phyloP scores from a whole-genome alignment of 2,113 vertebrate genomes.

The Gorsachius goisagi region DNA sequence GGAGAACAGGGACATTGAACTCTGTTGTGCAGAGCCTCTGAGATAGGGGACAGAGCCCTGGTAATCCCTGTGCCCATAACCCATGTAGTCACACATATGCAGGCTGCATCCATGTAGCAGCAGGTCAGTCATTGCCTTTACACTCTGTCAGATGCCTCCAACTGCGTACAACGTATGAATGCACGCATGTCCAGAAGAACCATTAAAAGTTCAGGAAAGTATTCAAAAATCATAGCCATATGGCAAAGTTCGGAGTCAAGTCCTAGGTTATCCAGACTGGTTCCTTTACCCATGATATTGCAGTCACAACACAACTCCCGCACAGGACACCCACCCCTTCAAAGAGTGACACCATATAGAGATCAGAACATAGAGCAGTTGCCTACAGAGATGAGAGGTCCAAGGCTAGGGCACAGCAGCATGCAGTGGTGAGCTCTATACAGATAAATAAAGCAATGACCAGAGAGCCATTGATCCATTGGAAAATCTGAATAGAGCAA shows the following conservation, averaged over 20 bases:
- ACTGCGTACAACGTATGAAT: accelerated
- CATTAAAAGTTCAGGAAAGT: neutral
- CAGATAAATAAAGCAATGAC: neutral
- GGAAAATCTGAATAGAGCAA: neutral
- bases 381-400: neutral
- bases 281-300: neutral
- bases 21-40: neutral
- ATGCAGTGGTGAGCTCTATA: neutral
- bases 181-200: neutral
- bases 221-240: neutral
- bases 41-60: neutral
- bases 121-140: neutral
- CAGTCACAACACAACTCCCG: neutral
- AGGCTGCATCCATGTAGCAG: neutral
- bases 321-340: neutral
- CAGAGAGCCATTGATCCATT: neutral
- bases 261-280: neutral
- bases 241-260: neutral
- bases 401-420: neutral
- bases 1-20: neutral
- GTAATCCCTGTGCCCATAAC: too few relatives aligned
- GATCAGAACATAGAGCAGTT: neutral
- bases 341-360: neutral
- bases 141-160: neutral
- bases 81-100: neutral